Percentiles rank a stretch among this genome's conserved stretches.
These are phyloP conservation scores for Phalera bucephala DNA, from an alignment of 2,888 invertebrate species.

Conservation along the genomic window DNA sequence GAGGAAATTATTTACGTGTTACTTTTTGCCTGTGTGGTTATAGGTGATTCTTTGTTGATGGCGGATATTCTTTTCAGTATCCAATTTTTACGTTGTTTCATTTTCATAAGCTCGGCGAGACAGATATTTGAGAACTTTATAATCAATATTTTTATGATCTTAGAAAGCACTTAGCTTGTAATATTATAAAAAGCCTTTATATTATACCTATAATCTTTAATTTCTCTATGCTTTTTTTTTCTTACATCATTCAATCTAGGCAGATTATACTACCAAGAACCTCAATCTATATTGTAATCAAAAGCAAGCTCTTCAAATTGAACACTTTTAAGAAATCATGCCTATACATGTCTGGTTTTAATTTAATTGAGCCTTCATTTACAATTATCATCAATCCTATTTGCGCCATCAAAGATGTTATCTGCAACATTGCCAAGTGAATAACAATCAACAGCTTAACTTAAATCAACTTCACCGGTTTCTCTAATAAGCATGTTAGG, in stretches of 20 bases:
- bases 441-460: background rate
- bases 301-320: no score
- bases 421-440: background rate
- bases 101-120: background rate
- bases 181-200: no score
- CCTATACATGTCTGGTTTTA: background rate
- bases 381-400: background rate
- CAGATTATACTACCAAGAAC: no score
- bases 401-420: background rate
- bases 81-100: background rate
- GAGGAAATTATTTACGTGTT: constrained; percentile 54
- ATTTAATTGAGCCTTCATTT: constrained; percentile 1
- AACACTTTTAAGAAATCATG: background rate
- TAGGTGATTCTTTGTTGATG: background rate
- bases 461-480: constrained; percentile 5
- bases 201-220: no score
- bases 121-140: no score
- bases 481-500: background rate
- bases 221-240: no score
- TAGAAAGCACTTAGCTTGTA: no score
- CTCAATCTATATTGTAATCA: no score
- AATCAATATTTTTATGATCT: no score
- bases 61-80: background rate
- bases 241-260: no score
- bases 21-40: constrained; percentile 18